Base-by-base conservation (phyloP, 2,888 invertebrate species). In the Acronicta psi region DNA sequence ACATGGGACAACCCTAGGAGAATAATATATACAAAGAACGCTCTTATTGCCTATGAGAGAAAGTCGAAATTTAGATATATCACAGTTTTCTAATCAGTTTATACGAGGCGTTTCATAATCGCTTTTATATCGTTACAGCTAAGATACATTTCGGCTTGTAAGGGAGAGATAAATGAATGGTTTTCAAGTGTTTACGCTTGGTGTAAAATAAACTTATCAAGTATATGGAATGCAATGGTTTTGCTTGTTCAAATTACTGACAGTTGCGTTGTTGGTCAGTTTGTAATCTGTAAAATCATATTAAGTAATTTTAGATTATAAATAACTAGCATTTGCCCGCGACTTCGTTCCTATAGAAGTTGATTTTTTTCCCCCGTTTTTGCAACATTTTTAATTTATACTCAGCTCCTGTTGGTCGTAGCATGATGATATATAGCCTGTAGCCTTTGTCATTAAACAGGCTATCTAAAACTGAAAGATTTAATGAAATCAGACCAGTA, bases 121-220 rank as follows among this genome's bases (percentile, higher is more conserved):
- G 23, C 23, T 17, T 52, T 34, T 62, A 47, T 42, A 0, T 0
- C 0, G 0, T 25, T 9, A 3, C 0, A 0, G 0, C 43, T 67
- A 75, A 50, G 53, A 51, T 52, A 23, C 11, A 25, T 16, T 38
- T 60, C 70, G 3, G 18, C 7, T 5, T 40, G 23, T 5, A 29
- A 14, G 25, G 17, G 4, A 18, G 10, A 45, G 13, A 36, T 63
- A 8, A 52, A 63, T 56, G 34, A 43, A 58, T 56, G 47, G 52
- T 66, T 74, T 61, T 79, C 52, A 75, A 82, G 81, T 83, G 79
- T 77, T 83, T 82, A 80, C 73, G 81, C 75, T 81, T 73, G 77
- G 71, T 69, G 66, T 69, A 77, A 69, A 77, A 74, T 78, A 82
- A 83, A 85, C 73, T 34, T 58, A 65, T 72, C 60, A 81, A 79